A percentile compares a stretch with the other conserved stretches of the same genome.
phyloP scores from a whole-genome alignment of 2,113 vertebrate species.

The Gallinago media region DNA sequence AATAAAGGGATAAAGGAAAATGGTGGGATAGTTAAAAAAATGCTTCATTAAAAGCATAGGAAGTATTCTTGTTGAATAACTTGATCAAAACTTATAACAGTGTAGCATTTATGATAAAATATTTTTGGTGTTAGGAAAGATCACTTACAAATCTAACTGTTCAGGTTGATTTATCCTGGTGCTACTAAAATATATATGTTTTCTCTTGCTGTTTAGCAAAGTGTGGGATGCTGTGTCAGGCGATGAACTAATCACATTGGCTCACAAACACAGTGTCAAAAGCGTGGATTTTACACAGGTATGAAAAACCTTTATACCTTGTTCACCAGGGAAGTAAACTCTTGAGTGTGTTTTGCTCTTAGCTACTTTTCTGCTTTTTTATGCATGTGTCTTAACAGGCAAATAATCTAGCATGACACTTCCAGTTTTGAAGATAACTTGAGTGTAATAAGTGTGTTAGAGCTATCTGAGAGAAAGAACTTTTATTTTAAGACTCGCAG shows the following conservation, averaged over 20 bases:
- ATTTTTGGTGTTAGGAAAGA: not conserved
- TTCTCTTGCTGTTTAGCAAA: constrained; percentile 83
- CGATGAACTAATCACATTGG: constrained; percentile 93
- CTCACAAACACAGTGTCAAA: constrained; percentile 99
- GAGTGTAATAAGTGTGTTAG: not conserved
- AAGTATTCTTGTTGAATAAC: not conserved
- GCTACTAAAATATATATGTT: not conserved
- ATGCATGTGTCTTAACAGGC: not conserved
- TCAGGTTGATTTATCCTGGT: not conserved
- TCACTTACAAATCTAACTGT: not conserved
- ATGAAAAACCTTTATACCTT: not conserved
- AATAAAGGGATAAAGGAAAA: not conserved
- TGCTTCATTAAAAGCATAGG: not conserved
- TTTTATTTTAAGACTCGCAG: not conserved
- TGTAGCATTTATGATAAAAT: not conserved
- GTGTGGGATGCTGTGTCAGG: constrained; percentile 98
- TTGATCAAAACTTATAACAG: not conserved
- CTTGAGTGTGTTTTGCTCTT: not conserved
- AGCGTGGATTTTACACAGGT: constrained; percentile 96
- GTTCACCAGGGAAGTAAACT: not conserved
- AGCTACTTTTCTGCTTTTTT: not conserved
- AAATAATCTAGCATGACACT: fast-evolving
- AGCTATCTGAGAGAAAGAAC: not conserved
- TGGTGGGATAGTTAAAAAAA: not conserved
- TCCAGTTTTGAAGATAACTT: not conserved